Conservation (phyloP, 2,797 vertebrate species). For the Ceryle rudis region DNA sequence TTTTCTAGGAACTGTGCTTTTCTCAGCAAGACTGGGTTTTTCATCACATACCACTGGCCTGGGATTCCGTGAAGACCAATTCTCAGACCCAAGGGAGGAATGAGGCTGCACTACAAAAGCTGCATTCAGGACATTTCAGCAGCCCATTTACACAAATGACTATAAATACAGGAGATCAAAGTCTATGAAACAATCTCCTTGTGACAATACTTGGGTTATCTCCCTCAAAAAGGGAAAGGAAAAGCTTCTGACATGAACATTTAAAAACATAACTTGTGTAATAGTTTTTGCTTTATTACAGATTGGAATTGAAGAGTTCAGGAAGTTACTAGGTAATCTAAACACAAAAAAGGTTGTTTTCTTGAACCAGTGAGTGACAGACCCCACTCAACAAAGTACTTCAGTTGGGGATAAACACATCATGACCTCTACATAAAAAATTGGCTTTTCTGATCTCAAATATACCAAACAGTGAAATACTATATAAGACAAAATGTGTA, state of each 20-base stretch:
- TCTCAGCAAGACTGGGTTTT: neutral
- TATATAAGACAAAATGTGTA: constrained; percentile 17
- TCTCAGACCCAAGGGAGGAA: neutral
- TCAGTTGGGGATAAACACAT: neutral
- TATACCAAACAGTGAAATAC: neutral
- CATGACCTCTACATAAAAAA: neutral
- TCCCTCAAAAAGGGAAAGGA: neutral
- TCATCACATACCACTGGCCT: neutral
- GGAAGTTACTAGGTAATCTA: neutral
- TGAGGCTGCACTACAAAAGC: neutral
- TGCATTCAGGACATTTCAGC: neutral
- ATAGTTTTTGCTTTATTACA: neutral
- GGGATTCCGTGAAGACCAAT: neutral
- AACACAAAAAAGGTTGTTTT: neutral
- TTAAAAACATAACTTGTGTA: neutral
- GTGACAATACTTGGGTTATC: neutral
- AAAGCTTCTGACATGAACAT: neutral
- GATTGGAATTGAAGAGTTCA: neutral
- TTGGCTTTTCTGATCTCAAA: neutral
- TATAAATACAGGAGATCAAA: neutral
- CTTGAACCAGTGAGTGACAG: neutral
- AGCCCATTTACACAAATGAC: neutral
- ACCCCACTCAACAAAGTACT: neutral
- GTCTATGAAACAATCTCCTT: neutral
- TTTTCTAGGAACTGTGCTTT: neutral